These are phyloP conservation scores for Nothoprocta pentlandii DNA, from an alignment of 2,113 vertebrate genomes.

Conservation along the genomic window DNA sequence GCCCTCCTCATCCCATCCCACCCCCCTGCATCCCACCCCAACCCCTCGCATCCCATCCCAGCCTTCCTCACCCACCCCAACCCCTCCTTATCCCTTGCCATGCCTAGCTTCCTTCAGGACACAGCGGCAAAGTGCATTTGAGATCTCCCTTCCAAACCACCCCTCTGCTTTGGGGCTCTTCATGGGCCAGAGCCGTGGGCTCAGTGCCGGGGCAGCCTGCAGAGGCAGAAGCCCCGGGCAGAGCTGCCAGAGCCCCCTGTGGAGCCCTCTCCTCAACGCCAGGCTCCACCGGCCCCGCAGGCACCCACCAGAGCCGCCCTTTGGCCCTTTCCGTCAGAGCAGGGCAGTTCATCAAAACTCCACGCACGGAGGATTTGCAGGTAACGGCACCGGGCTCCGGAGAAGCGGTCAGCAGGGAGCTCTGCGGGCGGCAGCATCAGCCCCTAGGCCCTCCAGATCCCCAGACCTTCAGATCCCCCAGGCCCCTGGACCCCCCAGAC, in stretches of 20 bases:
- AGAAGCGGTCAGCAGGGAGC: accelerated
- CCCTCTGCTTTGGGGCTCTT: background rate
- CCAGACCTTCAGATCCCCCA: too few relatives aligned
- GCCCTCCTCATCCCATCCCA: too few relatives aligned
- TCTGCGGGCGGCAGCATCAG: background rate
- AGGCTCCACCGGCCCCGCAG: background rate
- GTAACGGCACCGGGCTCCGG: accelerated
- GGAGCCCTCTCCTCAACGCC: too few relatives aligned
- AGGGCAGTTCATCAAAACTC: background rate
- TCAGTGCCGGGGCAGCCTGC: background rate
- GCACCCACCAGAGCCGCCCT: background rate
- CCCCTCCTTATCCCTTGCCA: background rate
- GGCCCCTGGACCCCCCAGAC: background rate
- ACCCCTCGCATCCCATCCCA: too few relatives aligned
- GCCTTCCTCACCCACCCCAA: background rate
- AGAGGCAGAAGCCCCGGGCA: background rate
- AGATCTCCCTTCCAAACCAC: background rate
- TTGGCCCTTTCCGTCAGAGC: background rate
- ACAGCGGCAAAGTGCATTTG: background rate
- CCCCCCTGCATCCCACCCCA: too few relatives aligned
- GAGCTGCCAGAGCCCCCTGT: background rate
- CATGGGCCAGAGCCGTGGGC: background rate
- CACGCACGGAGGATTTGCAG: too few relatives aligned
- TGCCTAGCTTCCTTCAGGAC: background rate
- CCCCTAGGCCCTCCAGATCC: too few relatives aligned